Percentiles rank a stretch among this genome's conserved stretches.
Evolutionary conservation across 2,797 vertebrate species (phyloP).

Genomic region (Melanotaenia nigrans): DNA sequence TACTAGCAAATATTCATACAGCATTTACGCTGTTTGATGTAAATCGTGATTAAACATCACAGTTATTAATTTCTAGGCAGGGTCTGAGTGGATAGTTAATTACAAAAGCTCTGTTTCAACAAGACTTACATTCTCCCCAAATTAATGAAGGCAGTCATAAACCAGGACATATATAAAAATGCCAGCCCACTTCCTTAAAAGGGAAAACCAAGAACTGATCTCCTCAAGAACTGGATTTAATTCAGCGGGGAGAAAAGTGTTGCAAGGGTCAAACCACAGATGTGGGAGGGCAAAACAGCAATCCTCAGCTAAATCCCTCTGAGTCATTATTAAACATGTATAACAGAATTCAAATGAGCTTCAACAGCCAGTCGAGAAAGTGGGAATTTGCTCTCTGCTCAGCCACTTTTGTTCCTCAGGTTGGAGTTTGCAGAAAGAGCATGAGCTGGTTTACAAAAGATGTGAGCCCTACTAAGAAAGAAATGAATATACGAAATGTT

Average conservation of each 20-base stretch:
- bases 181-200: constrained; percentile 25
- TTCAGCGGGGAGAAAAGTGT: constrained; percentile 13
- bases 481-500: constrained; percentile 48
- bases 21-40: constrained; percentile 73
- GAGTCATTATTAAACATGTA: constrained; percentile 53
- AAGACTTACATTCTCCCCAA: constrained; percentile 59
- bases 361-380: constrained; percentile 34
- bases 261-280: constrained; percentile 35
- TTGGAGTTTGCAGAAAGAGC: constrained; percentile 18
- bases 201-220: constrained; percentile 39
- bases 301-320: constrained; percentile 35
- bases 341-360: constrained; percentile 61
- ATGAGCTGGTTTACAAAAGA: constrained; percentile 38
- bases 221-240: constrained; percentile 42
- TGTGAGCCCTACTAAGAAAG: constrained; percentile 35
- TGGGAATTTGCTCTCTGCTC: constrained; percentile 29
- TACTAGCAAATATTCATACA: constrained; percentile 65
- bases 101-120: constrained; percentile 70
- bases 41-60: constrained; percentile 79
- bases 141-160: constrained; percentile 74
- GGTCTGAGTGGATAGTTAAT: constrained; percentile 76
- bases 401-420: constrained; percentile 36
- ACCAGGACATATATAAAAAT: constrained; percentile 48
- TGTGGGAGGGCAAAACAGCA: constrained; percentile 29
- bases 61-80: constrained; percentile 76